Evolutionary conservation across 2,113 vertebrate species (phyloP).

Genomic region (Paracanthobrama guichenoti): DNA sequence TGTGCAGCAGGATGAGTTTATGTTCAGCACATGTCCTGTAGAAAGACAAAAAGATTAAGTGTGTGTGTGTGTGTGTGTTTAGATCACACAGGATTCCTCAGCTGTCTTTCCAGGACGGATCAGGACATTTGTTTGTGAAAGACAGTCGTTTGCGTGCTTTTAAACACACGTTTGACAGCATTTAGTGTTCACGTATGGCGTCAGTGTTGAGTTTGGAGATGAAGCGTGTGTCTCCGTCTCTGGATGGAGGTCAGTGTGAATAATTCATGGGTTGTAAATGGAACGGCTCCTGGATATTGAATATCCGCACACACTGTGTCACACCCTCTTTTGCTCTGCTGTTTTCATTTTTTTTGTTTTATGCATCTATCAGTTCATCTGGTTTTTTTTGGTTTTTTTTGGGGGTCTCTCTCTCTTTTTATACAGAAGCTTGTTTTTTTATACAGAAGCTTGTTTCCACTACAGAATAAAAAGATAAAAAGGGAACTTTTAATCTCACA

Average conservation of each 20-base stretch:
- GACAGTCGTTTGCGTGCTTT: not conserved
- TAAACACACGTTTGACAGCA: not conserved
- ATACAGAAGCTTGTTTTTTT: no score
- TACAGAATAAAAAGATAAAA: no score
- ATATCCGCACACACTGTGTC: not conserved
- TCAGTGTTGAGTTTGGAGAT: not conserved
- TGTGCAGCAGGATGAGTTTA: not conserved
- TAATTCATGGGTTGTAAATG: not conserved
- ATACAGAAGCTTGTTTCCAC: no score
- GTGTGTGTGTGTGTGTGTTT: constrained; percentile 48
- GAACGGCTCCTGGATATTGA: constrained; percentile 5
- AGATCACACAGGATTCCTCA: not conserved
- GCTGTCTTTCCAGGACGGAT: not conserved
- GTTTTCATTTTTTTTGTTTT: not conserved
- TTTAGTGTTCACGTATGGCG: not conserved
- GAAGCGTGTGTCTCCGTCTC: not conserved
- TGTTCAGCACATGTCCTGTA: not conserved
- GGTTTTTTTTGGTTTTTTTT: not conserved
- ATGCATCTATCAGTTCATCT: not conserved
- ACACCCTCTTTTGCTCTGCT: not conserved
- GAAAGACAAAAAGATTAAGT: not conserved
- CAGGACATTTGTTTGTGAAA: not conserved
- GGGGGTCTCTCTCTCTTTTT: no score
- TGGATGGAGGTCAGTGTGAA: constrained; percentile 5
- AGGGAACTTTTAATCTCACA: no score